A percentile compares a stretch with the other conserved stretches of the same genome.
phyloP scores from a whole-genome alignment of 2,797 vertebrate genomes.

The Silurus aristotelis region DNA sequence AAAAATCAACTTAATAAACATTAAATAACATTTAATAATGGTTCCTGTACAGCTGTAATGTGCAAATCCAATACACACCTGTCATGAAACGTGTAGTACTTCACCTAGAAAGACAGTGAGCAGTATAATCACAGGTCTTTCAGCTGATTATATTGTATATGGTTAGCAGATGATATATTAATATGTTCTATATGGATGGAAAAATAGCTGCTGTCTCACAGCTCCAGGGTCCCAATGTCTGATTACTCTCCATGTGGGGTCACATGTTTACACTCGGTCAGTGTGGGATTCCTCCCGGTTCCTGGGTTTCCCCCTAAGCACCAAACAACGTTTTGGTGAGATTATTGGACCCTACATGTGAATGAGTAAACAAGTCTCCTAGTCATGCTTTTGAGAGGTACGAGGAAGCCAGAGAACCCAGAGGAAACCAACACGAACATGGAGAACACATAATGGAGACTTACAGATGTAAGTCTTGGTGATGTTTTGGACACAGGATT shows the following conservation, averaged over 20 bases:
- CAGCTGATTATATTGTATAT: background rate
- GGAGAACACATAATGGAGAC: background rate
- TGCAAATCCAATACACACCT: conserved; percentile 57
- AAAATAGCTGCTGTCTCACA: background rate
- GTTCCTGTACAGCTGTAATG: background rate
- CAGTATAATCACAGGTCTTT: conserved; percentile 2
- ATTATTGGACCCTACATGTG: background rate
- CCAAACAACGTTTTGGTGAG: no score
- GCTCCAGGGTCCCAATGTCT: background rate
- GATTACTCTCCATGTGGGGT: no score
- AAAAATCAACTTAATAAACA: background rate
- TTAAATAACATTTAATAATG: background rate
- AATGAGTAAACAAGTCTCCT: background rate
- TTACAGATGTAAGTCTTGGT: background rate
- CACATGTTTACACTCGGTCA: background rate
- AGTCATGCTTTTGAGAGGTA: background rate
- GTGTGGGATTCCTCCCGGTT: background rate
- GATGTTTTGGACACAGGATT: background rate
- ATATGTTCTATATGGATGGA: background rate
- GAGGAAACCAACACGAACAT: background rate
- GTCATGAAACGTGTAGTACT: conserved; percentile 76
- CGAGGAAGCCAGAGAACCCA: background rate
- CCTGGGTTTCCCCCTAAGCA: background rate
- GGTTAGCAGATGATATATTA: background rate
- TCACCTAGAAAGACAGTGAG: conserved; percentile 64